Base-by-base conservation (phyloP, 2,888 invertebrate genomes). In the Protonemura montana region DNA sequence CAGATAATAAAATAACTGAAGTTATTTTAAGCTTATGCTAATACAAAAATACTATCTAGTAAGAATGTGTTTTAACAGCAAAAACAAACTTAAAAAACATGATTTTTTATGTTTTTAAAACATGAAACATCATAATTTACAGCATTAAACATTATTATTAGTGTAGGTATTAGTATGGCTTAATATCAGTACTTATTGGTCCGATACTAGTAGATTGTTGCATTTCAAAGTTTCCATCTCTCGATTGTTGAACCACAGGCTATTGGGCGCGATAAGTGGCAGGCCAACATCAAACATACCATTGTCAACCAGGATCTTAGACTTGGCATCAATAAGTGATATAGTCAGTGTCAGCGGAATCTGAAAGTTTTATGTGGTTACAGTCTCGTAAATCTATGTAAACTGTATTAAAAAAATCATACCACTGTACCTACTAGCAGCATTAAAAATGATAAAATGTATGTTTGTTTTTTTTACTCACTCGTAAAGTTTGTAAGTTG, bases 401-500 rank as follows among this genome's bases (percentile, higher is more conserved):
- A 25, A 76, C 10, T 35, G 3, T 59, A 59, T 59, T 16, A 59
- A 59, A 21, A 1, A 21, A 59, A 2, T 28, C 35, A 76, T 42
- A 29, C 35, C 76, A 21, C 76, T 76, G 10, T 41, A 0, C 26
- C 21, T n/a, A 41, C 13, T 76, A 28, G 35, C 21, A 13, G 27
- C 27, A 42, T 28, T 26, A 0, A 59, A 42, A 59, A 42, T 59
- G 0, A 16, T 28, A 3, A 59, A 6, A 27, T 16, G n/a, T 30
- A 21, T 26, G 7, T 25, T 82, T 7, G 16, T 27, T 78, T 28
- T 26, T 59, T 85, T 29, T 76, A 77, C 82, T 86, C 76, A 87
- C 86, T 85, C 85, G 86, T 27, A 86, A 29, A 28, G 78, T 88
- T 76, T 88, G 88, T 7, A 88, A 84, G 42, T 88, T 87, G 77